Base-by-base conservation (phyloP, 1,140 invertebrate species). In the Pogonus chalceus region DNA sequence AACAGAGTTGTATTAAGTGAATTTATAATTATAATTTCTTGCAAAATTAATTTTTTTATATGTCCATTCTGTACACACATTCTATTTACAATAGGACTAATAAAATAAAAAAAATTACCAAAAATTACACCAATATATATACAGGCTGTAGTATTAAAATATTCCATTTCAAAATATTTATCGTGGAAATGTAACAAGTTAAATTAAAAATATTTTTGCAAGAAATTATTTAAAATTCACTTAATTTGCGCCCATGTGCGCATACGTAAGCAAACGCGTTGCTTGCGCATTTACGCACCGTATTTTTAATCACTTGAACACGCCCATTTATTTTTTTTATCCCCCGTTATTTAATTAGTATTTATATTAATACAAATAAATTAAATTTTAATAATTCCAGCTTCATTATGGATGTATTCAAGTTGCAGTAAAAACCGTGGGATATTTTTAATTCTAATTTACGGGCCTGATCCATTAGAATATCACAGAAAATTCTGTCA, bases 401-500 rank as follows among this genome's bases (percentile, higher is more conserved):
- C 4, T 18, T 18, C 26, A 7, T 7, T 31, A 31, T 31, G 14
- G 4, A 31, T 31, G 14, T 7, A 7, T 4, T 31, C 4, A 7
- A 31, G 26, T 31, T 7, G 26, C 4, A 7, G 26, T 31, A 31
- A 14, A 31, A 7, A 14, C 14, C 14, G 26, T 31, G 4, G 26
- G 14, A 31, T 43, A 10, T 10, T 43, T 9, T 43, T 43, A 18
- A 18, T 43, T 12, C 18, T 12, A 12, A 43, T 43, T 43, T 49
- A 23, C 23, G 12, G 23, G 47, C 23, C 47, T 49, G 47, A 49
- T 22, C 47, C 47, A 49, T 49, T 12, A 49, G 47, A 49, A 49
- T 49, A 49, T 49, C 47, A 49, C 47, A 49, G 47, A 43, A 43
- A 43, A 12, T 4, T 9, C 37, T 9, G 37, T 18, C 37, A 43